Conservation (phyloP, 2,888 invertebrate species). For the Torymus auratus region DNA sequence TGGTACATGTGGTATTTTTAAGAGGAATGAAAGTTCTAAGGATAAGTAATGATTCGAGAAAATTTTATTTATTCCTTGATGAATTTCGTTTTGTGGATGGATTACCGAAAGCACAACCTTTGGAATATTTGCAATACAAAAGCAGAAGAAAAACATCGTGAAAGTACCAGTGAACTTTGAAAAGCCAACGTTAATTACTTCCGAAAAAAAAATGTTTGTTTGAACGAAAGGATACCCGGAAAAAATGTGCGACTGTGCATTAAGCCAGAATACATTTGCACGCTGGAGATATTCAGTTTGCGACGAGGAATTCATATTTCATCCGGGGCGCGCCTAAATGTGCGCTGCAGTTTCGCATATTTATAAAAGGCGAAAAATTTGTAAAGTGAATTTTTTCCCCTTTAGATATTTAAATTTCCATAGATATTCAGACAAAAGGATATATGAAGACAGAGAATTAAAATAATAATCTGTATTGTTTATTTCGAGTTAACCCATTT, state of each 20-base stretch:
- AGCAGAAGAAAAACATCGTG: not conserved
- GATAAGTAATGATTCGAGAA: too few species aligned
- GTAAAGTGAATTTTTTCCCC: not conserved
- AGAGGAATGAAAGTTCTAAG: too few species aligned
- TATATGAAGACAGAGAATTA: too few species aligned
- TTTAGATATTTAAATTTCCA: too few species aligned
- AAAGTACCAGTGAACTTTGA: not conserved
- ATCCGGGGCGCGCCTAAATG: conserved; percentile 10
- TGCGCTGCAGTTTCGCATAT: conserved; percentile 4
- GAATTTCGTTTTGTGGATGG: not conserved
- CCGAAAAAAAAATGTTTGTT: conserved; percentile 42
- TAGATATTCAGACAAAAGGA: too few species aligned
- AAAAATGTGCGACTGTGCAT: conserved; percentile 29
- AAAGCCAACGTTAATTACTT: conserved; percentile 22
- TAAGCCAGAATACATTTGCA: conserved; percentile 40
- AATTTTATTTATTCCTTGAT: not conserved
- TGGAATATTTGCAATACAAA: not conserved
- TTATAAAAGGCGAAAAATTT: conserved; percentile 28
- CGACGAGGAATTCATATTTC: conserved; percentile 41
- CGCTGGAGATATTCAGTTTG: conserved; percentile 37
- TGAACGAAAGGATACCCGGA: conserved; percentile 14
- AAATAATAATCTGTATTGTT: too few species aligned
- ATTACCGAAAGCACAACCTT: not conserved
- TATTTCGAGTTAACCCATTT: too few species aligned
- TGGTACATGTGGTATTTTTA: too few species aligned